Evolutionary conservation across 2,113 vertebrate species (phyloP).

Genomic region (Osmerus mordax): DNA sequence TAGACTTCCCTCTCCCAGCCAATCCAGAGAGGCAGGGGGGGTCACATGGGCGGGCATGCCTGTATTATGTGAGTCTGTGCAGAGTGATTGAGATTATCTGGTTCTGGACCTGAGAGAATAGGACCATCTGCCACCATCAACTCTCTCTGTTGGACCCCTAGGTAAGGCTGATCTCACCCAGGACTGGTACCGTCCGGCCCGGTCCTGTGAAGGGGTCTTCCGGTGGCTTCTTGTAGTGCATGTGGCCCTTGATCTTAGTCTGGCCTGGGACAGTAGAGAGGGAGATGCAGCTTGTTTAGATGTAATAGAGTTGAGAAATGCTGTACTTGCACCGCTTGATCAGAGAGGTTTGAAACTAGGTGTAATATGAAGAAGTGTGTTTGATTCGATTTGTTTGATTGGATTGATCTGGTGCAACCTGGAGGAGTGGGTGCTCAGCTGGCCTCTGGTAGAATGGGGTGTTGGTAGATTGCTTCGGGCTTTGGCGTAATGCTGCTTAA

Average conservation of each 20-base stretch:
- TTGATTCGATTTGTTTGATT: constrained; percentile 23
- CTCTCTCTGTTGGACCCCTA: constrained; percentile 27
- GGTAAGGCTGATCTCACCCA: constrained; percentile 37
- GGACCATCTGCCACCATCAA: constrained; percentile 30
- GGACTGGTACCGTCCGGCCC: too few relatives aligned
- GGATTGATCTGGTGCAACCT: constrained; percentile 10
- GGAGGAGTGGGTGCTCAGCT: constrained; percentile 54
- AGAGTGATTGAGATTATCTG: constrained; percentile 50
- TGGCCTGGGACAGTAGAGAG: too few relatives aligned
- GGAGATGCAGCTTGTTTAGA: too few relatives aligned
- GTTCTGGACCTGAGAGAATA: constrained; percentile 51
- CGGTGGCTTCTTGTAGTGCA: too few relatives aligned
- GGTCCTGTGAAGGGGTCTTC: too few relatives aligned
- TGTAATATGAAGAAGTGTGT: constrained; percentile 1
- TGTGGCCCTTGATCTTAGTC: too few relatives aligned
- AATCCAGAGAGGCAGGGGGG: constrained; percentile 44
- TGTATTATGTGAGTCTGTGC: constrained; percentile 55
- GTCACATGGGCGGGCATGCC: constrained; percentile 49
- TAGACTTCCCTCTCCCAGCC: constrained; percentile 50
- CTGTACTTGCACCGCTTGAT: too few relatives aligned
- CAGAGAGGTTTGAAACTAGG: too few relatives aligned
- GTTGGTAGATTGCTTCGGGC: constrained; percentile 60
- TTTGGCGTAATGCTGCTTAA: constrained; percentile 68
- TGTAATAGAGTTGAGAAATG: too few relatives aligned
- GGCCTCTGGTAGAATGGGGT: constrained; percentile 17